Conservation (phyloP, 1,140 invertebrate genomes). For the Schlechtendalia chinensis region DNA sequence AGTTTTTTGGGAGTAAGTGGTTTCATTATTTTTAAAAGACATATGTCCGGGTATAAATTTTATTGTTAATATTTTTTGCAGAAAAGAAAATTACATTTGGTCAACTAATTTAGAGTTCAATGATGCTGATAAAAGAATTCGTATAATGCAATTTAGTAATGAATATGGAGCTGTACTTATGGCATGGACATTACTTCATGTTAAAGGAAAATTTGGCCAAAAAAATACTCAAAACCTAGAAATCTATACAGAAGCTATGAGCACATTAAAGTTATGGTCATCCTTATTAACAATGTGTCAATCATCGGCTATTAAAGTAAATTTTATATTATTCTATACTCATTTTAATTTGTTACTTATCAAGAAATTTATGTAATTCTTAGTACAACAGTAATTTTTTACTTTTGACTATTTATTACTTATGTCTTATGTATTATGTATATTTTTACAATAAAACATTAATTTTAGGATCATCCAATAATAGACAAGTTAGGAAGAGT, state of each 20-base stretch:
- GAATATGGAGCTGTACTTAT: conserved; percentile 32
- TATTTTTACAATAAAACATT: neutral
- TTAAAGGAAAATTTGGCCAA: conserved; percentile 37
- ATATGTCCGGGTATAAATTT: neutral
- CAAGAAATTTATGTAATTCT: neutral
- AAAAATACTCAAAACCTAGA: conserved; percentile 36
- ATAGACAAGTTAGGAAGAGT: conserved; percentile 39
- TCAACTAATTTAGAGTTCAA: conserved; percentile 34
- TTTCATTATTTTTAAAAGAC: neutral
- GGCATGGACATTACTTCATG: conserved; percentile 20
- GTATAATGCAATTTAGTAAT: conserved; percentile 38
- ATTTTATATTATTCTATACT: neutral
- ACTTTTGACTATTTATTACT: neutral
- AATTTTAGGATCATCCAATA: conserved; percentile 31
- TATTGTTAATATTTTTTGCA: neutral
- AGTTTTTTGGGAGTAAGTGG: conserved; percentile 33
- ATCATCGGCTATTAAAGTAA: conserved; percentile 33
- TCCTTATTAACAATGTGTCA: conserved; percentile 33
- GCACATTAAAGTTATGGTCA: conserved; percentile 36
- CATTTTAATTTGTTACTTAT: neutral
- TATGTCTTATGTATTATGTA: too few relatives aligned
- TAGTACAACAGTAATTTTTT: too few relatives aligned
- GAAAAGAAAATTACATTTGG: conserved; percentile 40
- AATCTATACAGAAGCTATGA: conserved; percentile 28
- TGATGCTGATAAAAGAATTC: conserved; percentile 33